Percentiles rank a stretch among this genome's conserved stretches.
Conservation (phyloP, 2,113 vertebrate genomes). For the Sarotherodon lohbergeri region DNA sequence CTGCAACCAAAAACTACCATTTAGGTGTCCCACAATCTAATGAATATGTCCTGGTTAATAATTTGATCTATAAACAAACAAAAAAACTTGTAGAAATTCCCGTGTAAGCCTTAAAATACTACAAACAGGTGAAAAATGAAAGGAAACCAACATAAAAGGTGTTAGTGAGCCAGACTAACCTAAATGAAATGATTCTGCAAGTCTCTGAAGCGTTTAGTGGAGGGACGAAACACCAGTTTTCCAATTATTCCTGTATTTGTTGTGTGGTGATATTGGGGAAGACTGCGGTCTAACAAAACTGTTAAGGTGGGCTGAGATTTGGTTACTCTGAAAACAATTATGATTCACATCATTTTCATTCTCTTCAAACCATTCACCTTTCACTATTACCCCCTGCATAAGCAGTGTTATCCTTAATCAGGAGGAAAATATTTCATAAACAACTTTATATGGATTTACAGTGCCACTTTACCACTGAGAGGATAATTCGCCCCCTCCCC, state of each 20-base stretch:
- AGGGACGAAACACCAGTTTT: neutral
- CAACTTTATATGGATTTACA: neutral
- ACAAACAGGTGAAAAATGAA: neutral
- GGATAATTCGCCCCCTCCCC: no score
- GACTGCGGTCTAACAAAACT: neutral
- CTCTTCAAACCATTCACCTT: neutral
- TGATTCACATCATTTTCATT: neutral
- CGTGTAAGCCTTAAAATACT: neutral
- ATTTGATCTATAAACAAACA: neutral
- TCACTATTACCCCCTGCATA: accelerated
- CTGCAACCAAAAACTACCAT: neutral
- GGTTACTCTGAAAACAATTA: neutral
- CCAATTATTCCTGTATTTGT: neutral
- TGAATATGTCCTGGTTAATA: neutral
- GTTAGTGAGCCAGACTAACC: neutral
- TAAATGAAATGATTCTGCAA: neutral
- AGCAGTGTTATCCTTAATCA: neutral
- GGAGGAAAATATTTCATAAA: neutral
- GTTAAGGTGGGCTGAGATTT: neutral
- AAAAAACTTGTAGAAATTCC: neutral
- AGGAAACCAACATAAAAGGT: neutral
- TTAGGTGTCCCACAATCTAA: accelerated
- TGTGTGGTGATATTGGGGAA: neutral
- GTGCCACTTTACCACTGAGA: accelerated
- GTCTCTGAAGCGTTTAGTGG: neutral